These are phyloP conservation scores for Galeopsomyia nigrocyanea DNA, from an alignment of 2,888 invertebrate species.

Conservation along the genomic window DNA sequence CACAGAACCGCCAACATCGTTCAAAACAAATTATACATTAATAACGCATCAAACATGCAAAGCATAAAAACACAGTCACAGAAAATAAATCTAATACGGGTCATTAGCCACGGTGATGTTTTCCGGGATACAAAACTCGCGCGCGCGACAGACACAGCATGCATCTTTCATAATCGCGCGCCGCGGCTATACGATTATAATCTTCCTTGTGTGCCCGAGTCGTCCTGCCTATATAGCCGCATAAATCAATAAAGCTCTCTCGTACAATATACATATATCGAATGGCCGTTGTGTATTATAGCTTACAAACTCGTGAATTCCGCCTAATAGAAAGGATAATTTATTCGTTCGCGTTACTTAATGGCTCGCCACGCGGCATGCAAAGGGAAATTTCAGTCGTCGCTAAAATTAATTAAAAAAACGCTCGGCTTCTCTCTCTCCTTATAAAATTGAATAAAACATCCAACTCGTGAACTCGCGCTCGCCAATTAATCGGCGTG, in stretches of 20 bases:
- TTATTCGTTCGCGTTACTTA: conserved; percentile 30
- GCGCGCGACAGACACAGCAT: conserved; percentile 7
- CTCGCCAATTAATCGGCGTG: conserved; percentile 30
- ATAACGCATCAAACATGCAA: no score
- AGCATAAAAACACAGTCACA: no score
- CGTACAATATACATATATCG: no score
- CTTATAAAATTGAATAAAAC: conserved; percentile 44
- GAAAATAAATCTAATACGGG: no score
- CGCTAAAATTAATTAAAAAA: conserved; percentile 38
- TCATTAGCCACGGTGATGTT: no score
- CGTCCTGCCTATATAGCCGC: no score
- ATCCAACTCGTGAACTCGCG: background rate
- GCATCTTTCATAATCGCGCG: conserved; percentile 21
- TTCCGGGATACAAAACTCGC: background rate
- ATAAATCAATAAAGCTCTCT: no score
- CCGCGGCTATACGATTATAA: no score
- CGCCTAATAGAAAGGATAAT: conserved; percentile 36
- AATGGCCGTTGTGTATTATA: no score
- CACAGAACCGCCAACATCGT: no score
- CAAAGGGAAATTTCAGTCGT: conserved; percentile 31
- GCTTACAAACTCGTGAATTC: conserved; percentile 19
- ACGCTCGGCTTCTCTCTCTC: background rate
- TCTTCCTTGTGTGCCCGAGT: no score
- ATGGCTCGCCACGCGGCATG: conserved; percentile 16
- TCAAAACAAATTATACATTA: no score